phyloP scores from a whole-genome alignment of 2,888 invertebrate genomes.

The Hypercompe scribonia region DNA sequence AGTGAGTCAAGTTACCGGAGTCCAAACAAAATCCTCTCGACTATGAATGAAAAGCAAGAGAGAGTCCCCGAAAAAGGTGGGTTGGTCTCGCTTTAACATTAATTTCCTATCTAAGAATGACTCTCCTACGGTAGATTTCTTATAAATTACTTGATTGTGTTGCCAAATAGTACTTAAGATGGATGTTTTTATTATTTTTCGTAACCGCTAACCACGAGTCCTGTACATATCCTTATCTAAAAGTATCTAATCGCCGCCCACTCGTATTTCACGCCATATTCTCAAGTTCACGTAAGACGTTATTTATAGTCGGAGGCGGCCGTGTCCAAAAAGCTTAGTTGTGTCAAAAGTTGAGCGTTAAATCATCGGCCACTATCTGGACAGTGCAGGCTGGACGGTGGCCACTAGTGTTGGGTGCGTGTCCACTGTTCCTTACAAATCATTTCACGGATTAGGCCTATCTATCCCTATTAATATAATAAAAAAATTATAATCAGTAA shows the following conservation, averaged over 20 bases:
- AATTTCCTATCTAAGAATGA: too few relatives aligned
- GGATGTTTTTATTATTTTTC: neutral
- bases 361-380: slow-evolving; percentile 90
- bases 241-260: slow-evolving; percentile 48
- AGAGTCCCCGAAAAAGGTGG: too few relatives aligned
- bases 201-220: neutral
- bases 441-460: slow-evolving; percentile 23
- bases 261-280: slow-evolving; percentile 61
- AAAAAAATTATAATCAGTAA: too few relatives aligned
- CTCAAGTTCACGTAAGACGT: slow-evolving; percentile 82
- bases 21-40: too few relatives aligned
- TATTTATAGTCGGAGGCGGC: slow-evolving; percentile 84
- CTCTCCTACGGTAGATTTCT: too few relatives aligned
- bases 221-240: slow-evolving; percentile 13
- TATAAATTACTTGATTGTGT: too few relatives aligned
- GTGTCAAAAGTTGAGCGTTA: slow-evolving; percentile 90
- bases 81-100: too few relatives aligned
- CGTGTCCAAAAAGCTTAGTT: slow-evolving; percentile 87
- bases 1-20: too few relatives aligned
- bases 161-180: too few relatives aligned
- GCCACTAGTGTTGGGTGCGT: slow-evolving; percentile 69
- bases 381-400: slow-evolving; percentile 88
- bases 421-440: slow-evolving; percentile 56
- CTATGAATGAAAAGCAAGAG: too few relatives aligned
- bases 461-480: neutral